Conservation (phyloP, 2,888 invertebrate genomes). For the Stegana nigrithorax region DNA sequence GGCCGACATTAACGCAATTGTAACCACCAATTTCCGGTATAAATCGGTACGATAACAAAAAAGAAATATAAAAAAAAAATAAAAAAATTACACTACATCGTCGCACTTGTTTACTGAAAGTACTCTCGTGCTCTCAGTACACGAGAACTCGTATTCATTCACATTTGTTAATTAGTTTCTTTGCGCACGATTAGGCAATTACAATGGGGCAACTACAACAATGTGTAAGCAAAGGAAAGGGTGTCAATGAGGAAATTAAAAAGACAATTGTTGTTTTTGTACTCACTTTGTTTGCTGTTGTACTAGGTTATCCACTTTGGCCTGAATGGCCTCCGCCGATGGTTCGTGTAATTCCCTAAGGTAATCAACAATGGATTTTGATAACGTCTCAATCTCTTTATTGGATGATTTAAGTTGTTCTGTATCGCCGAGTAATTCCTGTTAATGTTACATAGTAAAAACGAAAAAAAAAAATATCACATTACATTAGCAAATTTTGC, state of each 20-base stretch:
- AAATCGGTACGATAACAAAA: no score
- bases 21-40: slow-evolving; percentile 1
- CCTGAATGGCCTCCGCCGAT: slow-evolving; percentile 77
- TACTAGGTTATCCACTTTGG: slow-evolving; percentile 77
- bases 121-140: no score
- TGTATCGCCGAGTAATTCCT: slow-evolving; percentile 83
- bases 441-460: slow-evolving; percentile 33
- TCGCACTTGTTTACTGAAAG: no score
- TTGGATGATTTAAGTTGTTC: slow-evolving; percentile 76
- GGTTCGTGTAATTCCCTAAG: slow-evolving; percentile 77
- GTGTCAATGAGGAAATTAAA: background rate
- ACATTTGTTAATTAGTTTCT: background rate
- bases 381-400: slow-evolving; percentile 77
- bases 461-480: background rate
- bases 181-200: background rate
- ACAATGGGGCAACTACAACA: background rate
- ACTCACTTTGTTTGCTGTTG: slow-evolving; percentile 77
- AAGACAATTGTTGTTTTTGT: slow-evolving; percentile 14
- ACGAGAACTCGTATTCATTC: no score
- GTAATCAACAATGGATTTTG: slow-evolving; percentile 78
- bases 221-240: background rate
- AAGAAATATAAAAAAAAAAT: background rate
- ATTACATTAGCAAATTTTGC: background rate
- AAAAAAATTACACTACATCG: no score
- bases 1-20: no score